Evolutionary conservation across 2,797 vertebrate genomes (phyloP).

Genomic region (Sebastes kiyomatsui): DNA sequence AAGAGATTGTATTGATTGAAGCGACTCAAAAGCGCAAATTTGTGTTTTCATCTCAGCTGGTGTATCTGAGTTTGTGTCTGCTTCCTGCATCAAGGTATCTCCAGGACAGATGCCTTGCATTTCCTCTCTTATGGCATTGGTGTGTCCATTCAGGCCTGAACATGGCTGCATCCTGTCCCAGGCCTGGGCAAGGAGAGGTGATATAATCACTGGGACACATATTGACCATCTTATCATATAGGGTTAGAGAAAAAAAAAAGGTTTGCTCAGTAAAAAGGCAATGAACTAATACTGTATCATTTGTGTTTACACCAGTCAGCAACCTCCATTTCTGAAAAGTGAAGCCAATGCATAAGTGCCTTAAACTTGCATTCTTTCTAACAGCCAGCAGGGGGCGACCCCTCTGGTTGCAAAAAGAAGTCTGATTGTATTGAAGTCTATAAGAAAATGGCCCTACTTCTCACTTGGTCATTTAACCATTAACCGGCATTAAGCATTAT

Average conservation of each 20-base stretch:
- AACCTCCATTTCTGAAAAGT: too few relatives aligned
- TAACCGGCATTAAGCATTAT: too few relatives aligned
- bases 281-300: background rate
- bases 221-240: background rate
- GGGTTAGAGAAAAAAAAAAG: background rate
- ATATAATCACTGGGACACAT: constrained; percentile 17
- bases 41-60: constrained; percentile 1
- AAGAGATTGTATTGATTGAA: background rate
- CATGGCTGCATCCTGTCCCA: constrained; percentile 4
- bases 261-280: background rate
- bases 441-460: too few relatives aligned
- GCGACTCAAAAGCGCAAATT: background rate
- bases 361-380: too few relatives aligned
- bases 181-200: background rate
- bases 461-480: too few relatives aligned
- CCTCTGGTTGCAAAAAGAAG: too few relatives aligned
- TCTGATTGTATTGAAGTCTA: too few relatives aligned
- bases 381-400: too few relatives aligned
- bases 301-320: background rate
- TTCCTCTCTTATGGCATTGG: constrained; percentile 10
- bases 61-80: background rate
- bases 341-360: too few relatives aligned
- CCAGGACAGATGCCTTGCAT: constrained; percentile 10
- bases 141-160: constrained; percentile 2
- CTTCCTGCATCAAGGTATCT: constrained; percentile 3